Conservation (phyloP, 2,888 invertebrate genomes). For the Meta bourneti region DNA sequence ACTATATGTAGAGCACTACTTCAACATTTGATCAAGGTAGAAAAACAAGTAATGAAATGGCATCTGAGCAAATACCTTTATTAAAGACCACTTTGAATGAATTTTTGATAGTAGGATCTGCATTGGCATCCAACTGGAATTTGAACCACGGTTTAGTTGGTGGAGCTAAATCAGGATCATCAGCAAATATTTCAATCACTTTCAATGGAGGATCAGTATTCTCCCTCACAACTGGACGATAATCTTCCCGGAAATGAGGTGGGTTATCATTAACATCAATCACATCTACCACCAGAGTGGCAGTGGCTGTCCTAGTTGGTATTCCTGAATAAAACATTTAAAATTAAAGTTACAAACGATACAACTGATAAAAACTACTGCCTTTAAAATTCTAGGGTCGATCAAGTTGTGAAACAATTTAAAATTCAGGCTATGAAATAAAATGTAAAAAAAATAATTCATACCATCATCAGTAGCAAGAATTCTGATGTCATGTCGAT, state of each 20-base stretch:
- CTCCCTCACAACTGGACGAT: slow-evolving; percentile 80
- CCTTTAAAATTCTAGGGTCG: background rate
- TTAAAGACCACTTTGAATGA: slow-evolving; percentile 72
- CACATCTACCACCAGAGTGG: slow-evolving; percentile 79
- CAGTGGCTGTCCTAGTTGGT: slow-evolving; percentile 78
- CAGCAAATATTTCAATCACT: slow-evolving; percentile 77
- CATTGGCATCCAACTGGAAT: slow-evolving; percentile 85
- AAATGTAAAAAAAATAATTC: background rate
- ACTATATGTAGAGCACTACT: too few relatives aligned
- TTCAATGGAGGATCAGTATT: slow-evolving; percentile 79
- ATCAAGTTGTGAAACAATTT: background rate
- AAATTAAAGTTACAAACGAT: background rate
- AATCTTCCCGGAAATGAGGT: slow-evolving; percentile 78
- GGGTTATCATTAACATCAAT: slow-evolving; percentile 79
- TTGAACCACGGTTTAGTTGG: slow-evolving; percentile 92
- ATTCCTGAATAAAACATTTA: slow-evolving; percentile 75
- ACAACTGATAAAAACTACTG: background rate
- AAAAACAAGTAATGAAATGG: too few relatives aligned
- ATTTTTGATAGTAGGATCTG: slow-evolving; percentile 57
- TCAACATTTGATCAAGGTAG: too few relatives aligned
- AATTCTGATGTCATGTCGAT: slow-evolving; percentile 80
- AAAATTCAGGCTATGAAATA: background rate
- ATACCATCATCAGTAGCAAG: slow-evolving; percentile 80
- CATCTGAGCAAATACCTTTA: slow-evolving; percentile 39
- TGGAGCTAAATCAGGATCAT: slow-evolving; percentile 77